Percentiles rank a stretch among this genome's conserved stretches.
Conservation (phyloP, 2,113 vertebrate genomes). For the Tragulus kanchil region DNA sequence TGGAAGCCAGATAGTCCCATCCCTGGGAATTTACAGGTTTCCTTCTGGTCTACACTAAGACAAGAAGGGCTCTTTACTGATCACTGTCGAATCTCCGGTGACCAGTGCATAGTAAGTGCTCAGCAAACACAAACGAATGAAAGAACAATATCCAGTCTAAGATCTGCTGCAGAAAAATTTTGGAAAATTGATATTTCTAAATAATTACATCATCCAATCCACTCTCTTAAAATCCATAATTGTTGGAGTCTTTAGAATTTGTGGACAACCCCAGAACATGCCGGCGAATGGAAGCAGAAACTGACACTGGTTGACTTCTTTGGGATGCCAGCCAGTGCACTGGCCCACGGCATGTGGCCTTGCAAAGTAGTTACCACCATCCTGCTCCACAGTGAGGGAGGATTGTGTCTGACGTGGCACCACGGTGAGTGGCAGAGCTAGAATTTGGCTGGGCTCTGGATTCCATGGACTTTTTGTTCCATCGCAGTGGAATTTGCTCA, state of each 20-base stretch:
- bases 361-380: neutral
- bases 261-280: neutral
- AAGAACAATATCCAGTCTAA: neutral
- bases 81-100: neutral
- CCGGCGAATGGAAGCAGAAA: neutral
- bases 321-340: accelerated
- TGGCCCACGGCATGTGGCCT: neutral
- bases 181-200: conserved; percentile 4
- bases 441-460: neutral
- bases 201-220: neutral
- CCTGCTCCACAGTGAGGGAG: neutral
- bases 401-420: accelerated
- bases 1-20: neutral
- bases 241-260: neutral
- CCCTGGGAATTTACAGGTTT: neutral
- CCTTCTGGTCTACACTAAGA: conserved; percentile 10
- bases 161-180: neutral
- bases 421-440: accelerated
- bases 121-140: conserved; percentile 15
- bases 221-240: neutral
- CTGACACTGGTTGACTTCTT: neutral
- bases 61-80: neutral
- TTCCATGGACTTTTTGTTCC: neutral
- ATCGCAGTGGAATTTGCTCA: neutral
- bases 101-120: neutral